Conservation (phyloP, 2,797 vertebrate species). For the Neomorphus geoffroyi region DNA sequence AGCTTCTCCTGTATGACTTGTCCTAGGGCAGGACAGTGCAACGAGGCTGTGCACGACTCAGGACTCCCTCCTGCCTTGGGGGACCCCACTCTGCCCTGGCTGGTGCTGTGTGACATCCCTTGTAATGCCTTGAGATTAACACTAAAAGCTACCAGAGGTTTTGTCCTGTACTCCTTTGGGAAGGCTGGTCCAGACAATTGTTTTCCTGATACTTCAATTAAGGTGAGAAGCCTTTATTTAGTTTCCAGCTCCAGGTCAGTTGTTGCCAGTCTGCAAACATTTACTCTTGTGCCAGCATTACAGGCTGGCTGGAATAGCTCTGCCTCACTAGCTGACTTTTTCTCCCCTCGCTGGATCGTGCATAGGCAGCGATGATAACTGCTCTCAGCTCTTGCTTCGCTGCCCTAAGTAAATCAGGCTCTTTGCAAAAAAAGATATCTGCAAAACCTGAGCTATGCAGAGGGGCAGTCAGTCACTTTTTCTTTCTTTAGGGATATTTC, state of each 20-base stretch:
- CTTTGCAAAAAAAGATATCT: background rate
- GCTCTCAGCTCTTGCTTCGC: background rate
- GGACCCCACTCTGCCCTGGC: background rate
- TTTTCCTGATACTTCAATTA: background rate
- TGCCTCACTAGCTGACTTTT: background rate
- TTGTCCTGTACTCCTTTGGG: background rate
- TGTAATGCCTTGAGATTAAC: background rate
- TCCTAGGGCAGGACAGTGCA: background rate
- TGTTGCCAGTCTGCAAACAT: background rate
- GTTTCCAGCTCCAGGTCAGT: background rate
- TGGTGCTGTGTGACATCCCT: background rate
- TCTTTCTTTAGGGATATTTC: background rate
- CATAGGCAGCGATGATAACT: background rate
- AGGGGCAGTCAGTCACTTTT: background rate
- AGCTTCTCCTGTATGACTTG: rapidly evolving
- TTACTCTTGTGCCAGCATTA: background rate
- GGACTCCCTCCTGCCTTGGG: background rate
- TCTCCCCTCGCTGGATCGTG: rapidly evolving
- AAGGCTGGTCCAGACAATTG: background rate
- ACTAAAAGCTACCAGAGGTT: background rate
- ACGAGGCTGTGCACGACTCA: background rate
- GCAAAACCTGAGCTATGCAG: background rate
- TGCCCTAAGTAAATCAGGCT: background rate
- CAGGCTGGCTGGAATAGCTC: rapidly evolving
- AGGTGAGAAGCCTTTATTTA: background rate